A percentile compares a stretch with the other conserved stretches of the same genome.
phyloP scores from a whole-genome alignment of 2,888 invertebrate genomes.

The Anaspis maculata region DNA sequence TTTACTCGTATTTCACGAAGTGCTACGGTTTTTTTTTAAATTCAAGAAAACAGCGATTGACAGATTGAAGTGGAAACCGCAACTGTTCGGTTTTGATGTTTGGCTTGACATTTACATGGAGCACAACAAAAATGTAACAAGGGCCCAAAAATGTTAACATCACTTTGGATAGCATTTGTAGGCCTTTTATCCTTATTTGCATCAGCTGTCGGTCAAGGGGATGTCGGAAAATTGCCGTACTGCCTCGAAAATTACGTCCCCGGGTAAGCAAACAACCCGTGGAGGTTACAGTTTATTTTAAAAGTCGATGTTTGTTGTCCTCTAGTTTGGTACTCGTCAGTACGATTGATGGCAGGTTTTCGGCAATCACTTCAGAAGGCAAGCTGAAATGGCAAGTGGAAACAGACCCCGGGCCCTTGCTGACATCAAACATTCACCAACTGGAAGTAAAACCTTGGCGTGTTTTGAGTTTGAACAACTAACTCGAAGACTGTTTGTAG shows the following conservation, averaged over 20 bases:
- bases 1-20: too few relatives aligned
- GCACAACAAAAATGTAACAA: too few relatives aligned
- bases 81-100: too few relatives aligned
- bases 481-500: constrained; percentile 40
- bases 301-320: too few relatives aligned
- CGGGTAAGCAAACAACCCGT: constrained; percentile 9
- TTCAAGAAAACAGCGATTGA: too few relatives aligned
- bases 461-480: neutral
- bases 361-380: constrained; percentile 70
- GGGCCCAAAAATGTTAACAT: neutral
- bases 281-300: neutral
- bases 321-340: constrained; percentile 74
- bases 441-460: constrained; percentile 55
- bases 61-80: too few relatives aligned
- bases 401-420: constrained; percentile 65
- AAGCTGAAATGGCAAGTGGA: constrained; percentile 69
- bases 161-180: neutral
- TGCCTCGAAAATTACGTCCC: constrained; percentile 11
- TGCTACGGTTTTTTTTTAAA: too few relatives aligned
- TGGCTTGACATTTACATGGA: too few relatives aligned
- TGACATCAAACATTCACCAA: constrained; percentile 84
- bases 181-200: neutral
- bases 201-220: neutral
- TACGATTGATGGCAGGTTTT: constrained; percentile 82
- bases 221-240: constrained; percentile 11